Evolutionary conservation across 2,888 invertebrate genomes (phyloP).

Genomic region (Napeogenes inachia): DNA sequence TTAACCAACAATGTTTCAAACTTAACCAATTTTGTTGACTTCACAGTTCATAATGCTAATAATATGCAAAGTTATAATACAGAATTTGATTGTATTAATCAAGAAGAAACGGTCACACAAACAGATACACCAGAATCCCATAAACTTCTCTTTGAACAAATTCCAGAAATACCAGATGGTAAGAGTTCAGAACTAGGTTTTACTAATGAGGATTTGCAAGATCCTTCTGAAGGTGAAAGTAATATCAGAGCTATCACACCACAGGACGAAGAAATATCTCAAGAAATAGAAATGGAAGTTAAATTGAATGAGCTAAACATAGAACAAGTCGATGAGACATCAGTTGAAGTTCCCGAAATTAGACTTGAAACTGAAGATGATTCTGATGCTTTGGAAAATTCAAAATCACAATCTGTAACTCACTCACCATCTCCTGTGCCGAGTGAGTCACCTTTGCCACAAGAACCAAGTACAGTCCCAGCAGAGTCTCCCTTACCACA

Average conservation of each 20-base stretch:
- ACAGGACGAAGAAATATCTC: conserved; percentile 58
- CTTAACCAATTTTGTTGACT: conserved; percentile 54
- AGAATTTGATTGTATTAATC: conserved; percentile 56
- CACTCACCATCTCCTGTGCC: conserved; percentile 25
- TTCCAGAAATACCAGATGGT: conserved; percentile 72
- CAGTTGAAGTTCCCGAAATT: conserved; percentile 17
- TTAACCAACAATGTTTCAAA: conserved; percentile 42
- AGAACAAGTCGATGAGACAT: background rate
- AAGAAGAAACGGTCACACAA: conserved; percentile 53
- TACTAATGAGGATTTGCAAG: conserved; percentile 57
- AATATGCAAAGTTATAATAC: conserved; percentile 52
- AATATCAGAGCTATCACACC: conserved; percentile 51
- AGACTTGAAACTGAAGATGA: conserved; percentile 21
- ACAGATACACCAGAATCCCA: conserved; percentile 74
- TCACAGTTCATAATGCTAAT: conserved; percentile 45
- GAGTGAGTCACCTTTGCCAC: conserved; percentile 15
- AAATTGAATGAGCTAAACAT: conserved; percentile 45
- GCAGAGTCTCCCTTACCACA: conserved; percentile 19
- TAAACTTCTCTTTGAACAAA: conserved; percentile 70
- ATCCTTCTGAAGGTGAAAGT: conserved; percentile 60
- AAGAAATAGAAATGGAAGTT: conserved; percentile 59
- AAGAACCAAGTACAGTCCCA: conserved; percentile 9
- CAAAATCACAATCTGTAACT: conserved; percentile 23
- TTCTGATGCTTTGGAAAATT: conserved; percentile 18
- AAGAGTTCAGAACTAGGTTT: conserved; percentile 71